Conservation (phyloP, 1,140 invertebrate genomes). For the Thaumatotibia leucotreta region DNA sequence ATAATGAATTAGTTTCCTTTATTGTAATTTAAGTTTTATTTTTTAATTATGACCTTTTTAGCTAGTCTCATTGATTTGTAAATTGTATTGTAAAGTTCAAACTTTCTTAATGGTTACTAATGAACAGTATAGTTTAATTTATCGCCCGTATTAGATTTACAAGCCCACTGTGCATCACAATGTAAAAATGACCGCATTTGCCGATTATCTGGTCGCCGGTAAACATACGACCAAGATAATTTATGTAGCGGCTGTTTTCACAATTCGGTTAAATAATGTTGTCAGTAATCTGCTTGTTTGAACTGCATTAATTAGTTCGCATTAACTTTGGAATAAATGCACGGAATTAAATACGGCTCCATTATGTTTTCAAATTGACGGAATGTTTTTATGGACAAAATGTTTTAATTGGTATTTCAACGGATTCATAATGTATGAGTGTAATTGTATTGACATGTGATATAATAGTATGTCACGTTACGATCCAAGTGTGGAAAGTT, state of each 20-base stretch:
- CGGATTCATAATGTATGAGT: not conserved
- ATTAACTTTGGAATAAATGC: slow-evolving; percentile 6
- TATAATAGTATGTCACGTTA: no score
- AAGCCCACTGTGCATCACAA: no score
- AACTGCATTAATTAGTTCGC: slow-evolving; percentile 6
- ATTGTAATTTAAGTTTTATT: no score
- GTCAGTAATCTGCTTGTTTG: slow-evolving; percentile 9
- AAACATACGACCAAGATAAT: not conserved
- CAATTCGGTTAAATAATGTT: slow-evolving; percentile 12
- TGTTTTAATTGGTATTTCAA: not conserved
- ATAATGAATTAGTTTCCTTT: no score
- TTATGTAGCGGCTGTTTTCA: slow-evolving; percentile 2
- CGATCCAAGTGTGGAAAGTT: not conserved
- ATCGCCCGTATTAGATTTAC: no score
- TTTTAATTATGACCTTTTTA: no score
- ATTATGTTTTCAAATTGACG: not conserved
- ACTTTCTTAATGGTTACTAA: no score
- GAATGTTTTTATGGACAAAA: not conserved
- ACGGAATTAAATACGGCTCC: slow-evolving; percentile 9
- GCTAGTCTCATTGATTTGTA: no score
- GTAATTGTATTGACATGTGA: not conserved
- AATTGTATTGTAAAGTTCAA: no score
- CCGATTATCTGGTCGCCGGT: not conserved
- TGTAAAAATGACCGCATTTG: not conserved
- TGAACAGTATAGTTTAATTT: no score